Percentiles rank a stretch among this genome's conserved stretches.
Evolutionary conservation across 2,888 invertebrate genomes (phyloP).

Genomic region (Herminia tarsipennalis): DNA sequence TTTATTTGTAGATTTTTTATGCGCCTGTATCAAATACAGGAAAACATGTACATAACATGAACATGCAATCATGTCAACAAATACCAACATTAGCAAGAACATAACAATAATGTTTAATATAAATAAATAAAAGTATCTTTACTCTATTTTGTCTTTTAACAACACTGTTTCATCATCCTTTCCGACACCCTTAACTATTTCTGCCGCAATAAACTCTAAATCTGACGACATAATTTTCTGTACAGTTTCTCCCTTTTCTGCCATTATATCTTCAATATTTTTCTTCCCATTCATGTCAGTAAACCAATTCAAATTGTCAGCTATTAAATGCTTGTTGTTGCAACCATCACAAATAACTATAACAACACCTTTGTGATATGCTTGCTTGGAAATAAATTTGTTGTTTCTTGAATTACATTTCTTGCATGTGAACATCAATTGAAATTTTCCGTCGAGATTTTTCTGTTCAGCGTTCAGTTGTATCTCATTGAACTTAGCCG

Average conservation of each 20-base stretch:
- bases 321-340: slow-evolving; percentile 96
- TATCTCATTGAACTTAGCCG: slow-evolving; percentile 55
- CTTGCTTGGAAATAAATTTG: slow-evolving; percentile 93
- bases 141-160: slow-evolving; percentile 31
- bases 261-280: slow-evolving; percentile 96
- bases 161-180: slow-evolving; percentile 44
- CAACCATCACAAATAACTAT: slow-evolving; percentile 96
- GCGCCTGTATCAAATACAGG: no score
- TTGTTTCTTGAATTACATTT: slow-evolving; percentile 91
- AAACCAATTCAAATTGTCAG: slow-evolving; percentile 98
- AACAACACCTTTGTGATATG: slow-evolving; percentile 95
- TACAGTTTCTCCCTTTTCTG: slow-evolving; percentile 94
- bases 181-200: slow-evolving; percentile 56
- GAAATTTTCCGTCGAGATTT: slow-evolving; percentile 84
- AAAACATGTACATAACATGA: no score
- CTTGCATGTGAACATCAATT: slow-evolving; percentile 95
- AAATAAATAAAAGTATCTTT: slow-evolving; percentile 1
- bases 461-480: slow-evolving; percentile 51
- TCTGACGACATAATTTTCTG: slow-evolving; percentile 81
- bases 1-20: no score
- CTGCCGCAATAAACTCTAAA: slow-evolving; percentile 78
- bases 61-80: no score
- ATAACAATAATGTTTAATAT: no score
- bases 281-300: slow-evolving; percentile 89
- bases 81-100: no score